These are phyloP conservation scores for Casuarius casuarius DNA, from an alignment of 2,113 vertebrate species.

Conservation along the genomic window DNA sequence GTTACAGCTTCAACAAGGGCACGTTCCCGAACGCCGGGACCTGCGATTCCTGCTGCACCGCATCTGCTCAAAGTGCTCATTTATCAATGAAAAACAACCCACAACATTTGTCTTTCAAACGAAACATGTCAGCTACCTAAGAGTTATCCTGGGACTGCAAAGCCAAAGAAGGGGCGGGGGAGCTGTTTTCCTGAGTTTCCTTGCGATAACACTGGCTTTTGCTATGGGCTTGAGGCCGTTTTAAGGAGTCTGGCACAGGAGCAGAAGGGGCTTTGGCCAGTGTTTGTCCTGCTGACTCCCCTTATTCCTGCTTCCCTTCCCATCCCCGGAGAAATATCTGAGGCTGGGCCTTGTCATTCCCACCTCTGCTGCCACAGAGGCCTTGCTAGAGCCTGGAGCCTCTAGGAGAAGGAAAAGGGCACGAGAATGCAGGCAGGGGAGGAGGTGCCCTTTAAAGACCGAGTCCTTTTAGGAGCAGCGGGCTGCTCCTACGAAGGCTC, in stretches of 20 bases:
- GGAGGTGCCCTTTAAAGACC: not conserved
- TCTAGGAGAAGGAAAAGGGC: too few relatives aligned
- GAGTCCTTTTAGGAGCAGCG: not conserved
- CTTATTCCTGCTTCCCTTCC: not conserved
- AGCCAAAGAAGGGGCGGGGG: not conserved
- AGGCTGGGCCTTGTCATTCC: not conserved
- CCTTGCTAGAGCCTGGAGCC: not conserved
- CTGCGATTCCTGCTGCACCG: not conserved
- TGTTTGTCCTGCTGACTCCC: not conserved
- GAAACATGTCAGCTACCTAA: not conserved
- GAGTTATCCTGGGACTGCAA: fast-evolving
- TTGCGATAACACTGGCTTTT: not conserved
- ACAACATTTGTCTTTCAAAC: not conserved
- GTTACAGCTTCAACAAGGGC: not conserved
- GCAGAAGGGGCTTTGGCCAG: not conserved
- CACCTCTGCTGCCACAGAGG: not conserved
- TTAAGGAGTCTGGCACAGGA: not conserved
- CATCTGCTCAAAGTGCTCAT: conserved; percentile 31
- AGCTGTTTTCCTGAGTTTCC: not conserved
- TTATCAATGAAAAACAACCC: not conserved
- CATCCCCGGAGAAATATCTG: fast-evolving
- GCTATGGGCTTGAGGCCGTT: not conserved
- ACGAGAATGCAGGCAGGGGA: not conserved
- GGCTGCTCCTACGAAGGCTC: not conserved
- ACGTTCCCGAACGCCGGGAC: not conserved